Base-by-base conservation (phyloP, 2,113 vertebrate species). In the Phrynosoma blainvillii region DNA sequence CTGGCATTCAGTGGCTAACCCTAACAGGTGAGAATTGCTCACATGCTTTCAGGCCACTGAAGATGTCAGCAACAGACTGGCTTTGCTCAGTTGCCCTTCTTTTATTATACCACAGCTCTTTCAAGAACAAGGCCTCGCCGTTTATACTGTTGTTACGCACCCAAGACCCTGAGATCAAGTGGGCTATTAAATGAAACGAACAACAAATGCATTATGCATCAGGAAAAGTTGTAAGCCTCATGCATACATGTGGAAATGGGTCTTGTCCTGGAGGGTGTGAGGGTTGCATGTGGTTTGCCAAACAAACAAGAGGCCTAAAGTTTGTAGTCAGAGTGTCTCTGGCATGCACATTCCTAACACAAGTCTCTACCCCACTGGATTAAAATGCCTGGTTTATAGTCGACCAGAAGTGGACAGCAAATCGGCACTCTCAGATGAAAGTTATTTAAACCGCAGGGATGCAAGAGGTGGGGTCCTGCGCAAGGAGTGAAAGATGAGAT, bases 401-500 rank as follows among this genome's bases (percentile, higher is more conserved):
- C 47, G 21, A 56, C 65, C 52, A 71, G 78, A 87, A 87, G 77
- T 79, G 65, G 66, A 42, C 65, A 27, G 47, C 14, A 87, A 59
- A 71, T 59, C 23, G 65, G 77, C 42, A 71, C 12, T 70, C 76
- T 80, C 77, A 36, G n/a, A 54, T 56, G 47, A 80, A 80, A 87
- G 65, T 59, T 87, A 87, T 87, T 80, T 87, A 59, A 87, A 71
- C 76, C 77, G 59, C 14, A 20, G 85, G 47, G 40, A 79, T 70
- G 85, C 62, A 23, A 79, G 59, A 75, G n/a, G 42, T 52, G 74
- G 25, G 56, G 74, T 62, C 25, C 56, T 77, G 27, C 9, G 30
- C 74, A 68, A 25, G 65, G 76, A 52, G 18, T 10, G 42, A 32
- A 79, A 79, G 65, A 79, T 70, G 76, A 68, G 84, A 54, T 54